Conservation (phyloP, 2,797 vertebrate genomes). For the Falco naumanni region DNA sequence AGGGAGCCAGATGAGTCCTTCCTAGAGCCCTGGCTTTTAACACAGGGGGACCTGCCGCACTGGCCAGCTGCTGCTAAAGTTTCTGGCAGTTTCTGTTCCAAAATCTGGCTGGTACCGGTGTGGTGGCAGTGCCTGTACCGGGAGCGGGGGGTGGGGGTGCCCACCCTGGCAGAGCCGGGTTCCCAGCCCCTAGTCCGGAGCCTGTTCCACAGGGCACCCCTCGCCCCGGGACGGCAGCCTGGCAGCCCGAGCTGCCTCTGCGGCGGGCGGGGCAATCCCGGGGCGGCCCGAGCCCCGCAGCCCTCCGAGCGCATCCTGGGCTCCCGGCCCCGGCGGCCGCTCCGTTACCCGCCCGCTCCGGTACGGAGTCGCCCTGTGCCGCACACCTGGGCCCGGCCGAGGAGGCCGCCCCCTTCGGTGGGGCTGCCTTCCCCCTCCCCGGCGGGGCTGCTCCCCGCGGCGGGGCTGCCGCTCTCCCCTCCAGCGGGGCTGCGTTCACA, state of each 20-base stretch:
- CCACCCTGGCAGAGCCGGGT: neutral
- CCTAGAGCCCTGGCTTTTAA: neutral
- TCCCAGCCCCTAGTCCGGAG: neutral
- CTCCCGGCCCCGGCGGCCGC: neutral
- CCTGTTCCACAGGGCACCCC: fast-evolving
- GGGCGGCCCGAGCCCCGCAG: too few species aligned
- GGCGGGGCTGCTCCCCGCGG: neutral
- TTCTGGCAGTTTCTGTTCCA: neutral
- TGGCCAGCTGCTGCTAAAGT: neutral
- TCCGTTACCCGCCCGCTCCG: neutral
- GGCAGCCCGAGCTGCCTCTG: neutral
- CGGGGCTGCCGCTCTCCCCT: too few species aligned
- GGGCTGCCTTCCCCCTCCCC: neutral
- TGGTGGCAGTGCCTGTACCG: neutral
- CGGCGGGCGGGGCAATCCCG: neutral
- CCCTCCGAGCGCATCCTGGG: too few species aligned
- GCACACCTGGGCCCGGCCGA: too few species aligned
- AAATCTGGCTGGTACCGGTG: neutral
- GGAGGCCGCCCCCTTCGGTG: too few species aligned
- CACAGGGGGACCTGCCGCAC: neutral
- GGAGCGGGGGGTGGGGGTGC: too few species aligned
- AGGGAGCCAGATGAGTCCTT: neutral
- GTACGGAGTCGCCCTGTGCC: fast-evolving
- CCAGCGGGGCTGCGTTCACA: too few species aligned
- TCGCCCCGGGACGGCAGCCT: fast-evolving